phyloP scores from a whole-genome alignment of 2,888 invertebrate species.

The Cheilosia impressa region DNA sequence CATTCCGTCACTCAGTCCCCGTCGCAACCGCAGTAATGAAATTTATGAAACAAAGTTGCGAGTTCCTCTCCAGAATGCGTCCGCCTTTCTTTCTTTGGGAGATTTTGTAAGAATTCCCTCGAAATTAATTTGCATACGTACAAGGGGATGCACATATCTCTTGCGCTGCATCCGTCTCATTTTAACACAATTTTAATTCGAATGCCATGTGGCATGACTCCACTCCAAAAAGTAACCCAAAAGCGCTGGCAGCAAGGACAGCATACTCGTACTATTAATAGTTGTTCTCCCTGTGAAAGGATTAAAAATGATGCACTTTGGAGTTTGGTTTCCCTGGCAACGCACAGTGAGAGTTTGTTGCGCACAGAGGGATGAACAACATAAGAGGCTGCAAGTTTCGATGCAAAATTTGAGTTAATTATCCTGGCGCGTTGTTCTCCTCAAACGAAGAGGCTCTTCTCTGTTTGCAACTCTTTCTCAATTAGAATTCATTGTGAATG shows the following conservation, averaged over 20 bases:
- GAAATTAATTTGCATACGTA: constrained; percentile 57
- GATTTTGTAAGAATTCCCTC: constrained; percentile 48
- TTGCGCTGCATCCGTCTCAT: constrained; percentile 20
- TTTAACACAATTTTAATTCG: constrained; percentile 59
- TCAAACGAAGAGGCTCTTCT: constrained; percentile 7
- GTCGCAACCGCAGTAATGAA: constrained; percentile 2
- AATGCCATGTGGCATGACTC: constrained; percentile 42
- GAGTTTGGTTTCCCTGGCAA: constrained; percentile 27
- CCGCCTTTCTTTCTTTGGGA: constrained; percentile 10
- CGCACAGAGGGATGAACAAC: constrained; percentile 4
- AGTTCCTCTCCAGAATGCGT: not conserved
- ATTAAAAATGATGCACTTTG: constrained; percentile 61
- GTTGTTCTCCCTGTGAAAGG: constrained; percentile 60
- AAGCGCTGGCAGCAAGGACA: constrained; percentile 2
- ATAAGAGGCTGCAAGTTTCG: not conserved
- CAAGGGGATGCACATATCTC: constrained; percentile 6
- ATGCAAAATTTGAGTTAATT: constrained; percentile 41
- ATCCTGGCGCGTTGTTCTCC: constrained; percentile 5
- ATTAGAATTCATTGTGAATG: constrained; percentile 25
- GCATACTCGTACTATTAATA: not conserved
- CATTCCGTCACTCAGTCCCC: not conserved
- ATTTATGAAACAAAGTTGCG: constrained; percentile 11
- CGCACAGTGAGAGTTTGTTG: constrained; percentile 35
- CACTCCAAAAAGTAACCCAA: constrained; percentile 9
- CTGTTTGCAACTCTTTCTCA: constrained; percentile 23